Evolutionary conservation across 2,888 invertebrate genomes (phyloP).

Genomic region (Mesorhabditis sp.): DNA sequence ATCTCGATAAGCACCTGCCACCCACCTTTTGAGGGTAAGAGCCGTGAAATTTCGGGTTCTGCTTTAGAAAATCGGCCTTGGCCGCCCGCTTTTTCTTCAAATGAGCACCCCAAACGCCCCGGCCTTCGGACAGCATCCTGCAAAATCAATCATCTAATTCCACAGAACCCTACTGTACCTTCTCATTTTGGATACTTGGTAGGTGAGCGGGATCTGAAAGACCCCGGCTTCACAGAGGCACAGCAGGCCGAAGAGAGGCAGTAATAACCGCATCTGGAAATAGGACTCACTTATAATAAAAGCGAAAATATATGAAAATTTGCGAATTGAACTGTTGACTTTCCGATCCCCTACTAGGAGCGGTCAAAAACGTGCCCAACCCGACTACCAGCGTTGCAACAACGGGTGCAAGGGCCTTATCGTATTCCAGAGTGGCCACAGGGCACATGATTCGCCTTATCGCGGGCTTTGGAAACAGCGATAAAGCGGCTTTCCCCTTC

Average conservation of each 20-base stretch:
- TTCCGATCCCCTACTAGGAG: too few relatives aligned
- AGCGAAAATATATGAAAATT: too few relatives aligned
- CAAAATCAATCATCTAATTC: background rate
- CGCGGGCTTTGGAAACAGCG: too few relatives aligned
- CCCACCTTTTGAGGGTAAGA: background rate
- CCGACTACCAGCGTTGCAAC: too few relatives aligned
- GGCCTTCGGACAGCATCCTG: background rate
- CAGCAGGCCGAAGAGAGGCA: background rate
- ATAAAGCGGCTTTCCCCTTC: too few relatives aligned
- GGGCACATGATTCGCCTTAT: too few relatives aligned
- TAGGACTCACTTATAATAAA: too few relatives aligned
- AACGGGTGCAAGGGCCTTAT: too few relatives aligned
- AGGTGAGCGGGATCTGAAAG: background rate
- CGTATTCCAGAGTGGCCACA: too few relatives aligned
- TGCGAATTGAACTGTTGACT: too few relatives aligned
- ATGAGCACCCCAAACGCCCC: background rate
- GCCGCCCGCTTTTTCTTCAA: background rate
- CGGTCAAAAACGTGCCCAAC: too few relatives aligned
- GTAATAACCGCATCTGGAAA: constrained; percentile 1
- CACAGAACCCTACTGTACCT: background rate
- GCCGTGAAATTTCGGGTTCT: background rate
- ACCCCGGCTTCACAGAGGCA: background rate
- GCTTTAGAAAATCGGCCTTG: background rate
- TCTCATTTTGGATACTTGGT: constrained; percentile 1
- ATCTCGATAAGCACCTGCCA: background rate